Evolutionary conservation across 2,888 invertebrate genomes (phyloP).

Genomic region (Atrina japonica): DNA sequence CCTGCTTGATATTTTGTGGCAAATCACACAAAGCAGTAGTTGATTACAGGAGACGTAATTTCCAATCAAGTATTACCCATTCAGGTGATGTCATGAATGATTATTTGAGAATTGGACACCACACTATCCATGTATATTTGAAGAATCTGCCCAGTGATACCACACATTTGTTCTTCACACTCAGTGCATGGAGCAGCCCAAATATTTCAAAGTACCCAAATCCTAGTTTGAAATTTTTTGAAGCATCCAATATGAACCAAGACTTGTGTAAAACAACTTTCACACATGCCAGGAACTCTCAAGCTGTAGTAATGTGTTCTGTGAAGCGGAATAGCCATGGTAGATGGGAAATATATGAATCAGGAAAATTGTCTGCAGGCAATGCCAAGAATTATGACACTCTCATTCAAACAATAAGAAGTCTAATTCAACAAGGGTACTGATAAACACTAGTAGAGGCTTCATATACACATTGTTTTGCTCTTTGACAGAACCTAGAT

Average conservation of each 20-base stretch:
- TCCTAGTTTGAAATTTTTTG: constrained; percentile 62
- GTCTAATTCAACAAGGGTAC: constrained; percentile 52
- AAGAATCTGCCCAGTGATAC: constrained; percentile 53
- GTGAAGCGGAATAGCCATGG: constrained; percentile 47
- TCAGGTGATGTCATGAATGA: constrained; percentile 63
- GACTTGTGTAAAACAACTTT: constrained; percentile 65
- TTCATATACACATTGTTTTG: too few species aligned
- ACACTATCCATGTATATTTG: constrained; percentile 59
- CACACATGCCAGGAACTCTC: constrained; percentile 55
- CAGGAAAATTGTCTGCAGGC: constrained; percentile 61
- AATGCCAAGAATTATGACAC: constrained; percentile 60
- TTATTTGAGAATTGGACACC: constrained; percentile 51
- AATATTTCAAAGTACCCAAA: constrained; percentile 62
- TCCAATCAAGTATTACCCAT: constrained; percentile 30
- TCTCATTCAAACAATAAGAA: constrained; percentile 46
- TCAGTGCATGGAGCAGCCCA: constrained; percentile 63
- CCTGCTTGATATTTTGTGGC: constrained; percentile 54
- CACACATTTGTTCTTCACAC: constrained; percentile 63
- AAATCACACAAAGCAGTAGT: constrained; percentile 5
- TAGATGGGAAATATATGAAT: constrained; percentile 61
- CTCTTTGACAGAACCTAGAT: too few species aligned
- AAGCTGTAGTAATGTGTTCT: constrained; percentile 67
- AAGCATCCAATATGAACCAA: constrained; percentile 49
- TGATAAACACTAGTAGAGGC: constrained; percentile 16
- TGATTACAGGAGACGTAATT: constrained; percentile 39